Evolutionary conservation across 2,113 vertebrate genomes (phyloP), one percentile per base, ranked within the genome.

Genomic region (Lamprologus ornatipinnis): DNA sequence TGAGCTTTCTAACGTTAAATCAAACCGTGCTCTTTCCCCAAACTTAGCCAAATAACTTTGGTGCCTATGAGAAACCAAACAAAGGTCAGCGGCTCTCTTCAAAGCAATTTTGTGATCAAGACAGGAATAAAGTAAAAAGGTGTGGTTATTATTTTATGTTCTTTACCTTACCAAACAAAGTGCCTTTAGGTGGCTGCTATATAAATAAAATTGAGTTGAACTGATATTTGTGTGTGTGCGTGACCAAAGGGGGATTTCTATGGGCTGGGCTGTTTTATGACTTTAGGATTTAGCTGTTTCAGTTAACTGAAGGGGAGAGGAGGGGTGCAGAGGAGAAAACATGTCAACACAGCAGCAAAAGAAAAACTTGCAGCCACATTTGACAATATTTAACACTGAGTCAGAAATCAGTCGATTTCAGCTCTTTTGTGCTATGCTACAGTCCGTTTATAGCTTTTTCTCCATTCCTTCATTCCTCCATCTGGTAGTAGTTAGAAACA

Each of bases 401-500:
- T 68, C 33, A 68, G 33, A 21, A 68, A 49, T 11, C 14, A 9
- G 28, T 53, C 12, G 11, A 21, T 55, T 49, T 75, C n/a, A 21
- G 12, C 54, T 13, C 7, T 49, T 13, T 9, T 86, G 86, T 87
- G 68, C 81, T 81, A 60, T 60, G 79, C 70, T 57, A 11, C 58
- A 19, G 13, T 75, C 31, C 12, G 81, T 87, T 90, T 80, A 68
- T 58, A 81, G 86, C 82, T 40, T 79, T 85, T 75, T 60, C 83
- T 81, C 80, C 54, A 65, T 85, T 92, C 84, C 83, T 88, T 93
- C 86, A 89, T 92, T 89, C 88, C 83, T 88, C 87, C 96, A 96
- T 96, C 95, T 96, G 95, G 88, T 93, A 89, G 75, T 93, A 91
- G 92, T 96, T 96, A 96, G 83, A 54, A 89, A 88, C 94, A 93